These are phyloP conservation scores for Agrochola circellaris DNA, from an alignment of 2,888 invertebrate species.

Conservation along the genomic window DNA sequence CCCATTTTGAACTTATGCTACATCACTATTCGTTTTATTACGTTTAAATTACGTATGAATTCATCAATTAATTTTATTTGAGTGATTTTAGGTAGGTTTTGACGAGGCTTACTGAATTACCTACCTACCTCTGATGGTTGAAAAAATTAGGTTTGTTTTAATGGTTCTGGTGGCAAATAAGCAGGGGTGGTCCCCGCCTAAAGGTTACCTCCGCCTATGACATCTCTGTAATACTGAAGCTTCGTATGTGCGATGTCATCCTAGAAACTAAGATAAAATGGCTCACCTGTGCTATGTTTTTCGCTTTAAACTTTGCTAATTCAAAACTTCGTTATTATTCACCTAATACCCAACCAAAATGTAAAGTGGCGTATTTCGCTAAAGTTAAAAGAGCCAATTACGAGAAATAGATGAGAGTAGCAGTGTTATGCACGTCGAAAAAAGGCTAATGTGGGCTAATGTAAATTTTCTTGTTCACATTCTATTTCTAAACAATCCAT, in stretches of 20 bases:
- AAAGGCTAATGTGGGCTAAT: background rate
- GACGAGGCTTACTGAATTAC: background rate
- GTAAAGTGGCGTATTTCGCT: slow-evolving; percentile 12
- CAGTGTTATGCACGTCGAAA: slow-evolving; percentile 21
- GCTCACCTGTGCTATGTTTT: background rate
- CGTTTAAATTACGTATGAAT: slow-evolving; percentile 9
- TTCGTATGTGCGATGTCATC: background rate
- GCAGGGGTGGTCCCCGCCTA: too few species aligned
- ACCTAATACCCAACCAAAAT: slow-evolving; percentile 20
- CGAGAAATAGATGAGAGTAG: slow-evolving; percentile 14
- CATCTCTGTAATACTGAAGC: background rate
- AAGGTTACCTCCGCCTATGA: background rate
- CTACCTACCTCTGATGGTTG: background rate
- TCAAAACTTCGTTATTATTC: slow-evolving; percentile 3
- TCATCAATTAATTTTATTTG: slow-evolving; percentile 16
- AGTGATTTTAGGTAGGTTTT: background rate
- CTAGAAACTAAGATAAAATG: background rate
- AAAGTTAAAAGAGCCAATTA: slow-evolving; percentile 27
- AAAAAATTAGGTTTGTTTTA: background rate
- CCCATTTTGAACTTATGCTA: slow-evolving; percentile 47
- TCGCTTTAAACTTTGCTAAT: background rate
- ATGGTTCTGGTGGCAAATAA: background rate
- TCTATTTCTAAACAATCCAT: slow-evolving; percentile 27
- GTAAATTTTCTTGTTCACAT: slow-evolving; percentile 37
- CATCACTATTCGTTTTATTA: slow-evolving; percentile 30